Evolutionary conservation across 2,797 vertebrate genomes (phyloP), one percentile per base, ranked within the genome.

Genomic region (Caiman crocodilus): DNA sequence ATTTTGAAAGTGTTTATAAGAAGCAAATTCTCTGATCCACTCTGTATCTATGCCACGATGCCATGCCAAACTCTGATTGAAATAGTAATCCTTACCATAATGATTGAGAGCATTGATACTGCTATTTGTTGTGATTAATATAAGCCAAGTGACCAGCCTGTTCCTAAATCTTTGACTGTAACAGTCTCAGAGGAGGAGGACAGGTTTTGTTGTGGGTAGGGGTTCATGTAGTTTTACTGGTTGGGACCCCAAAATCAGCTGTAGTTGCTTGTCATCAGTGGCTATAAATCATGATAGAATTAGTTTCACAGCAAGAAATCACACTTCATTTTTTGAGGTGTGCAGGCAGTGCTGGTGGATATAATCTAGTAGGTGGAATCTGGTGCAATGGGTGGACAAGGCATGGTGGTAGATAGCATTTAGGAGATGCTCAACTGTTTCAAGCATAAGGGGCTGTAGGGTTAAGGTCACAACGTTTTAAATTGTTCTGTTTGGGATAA

Each of bases 241-340:
- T 3, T 14, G 15, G 2, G 6, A 30, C 30, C 14, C 79, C 69
- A 25, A 73, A 50, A 16, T 50, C 13, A 26, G 21, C 14, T 50
- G 23, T 14, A 71, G 21, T 23, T 18, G 16, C 11, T 61, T 65
- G 15, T 76, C 28, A 5, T 32, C 50, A 26, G 3, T 42, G 61
- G 30, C 65, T 30, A 6, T 2, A 57, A n/a, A 65, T 28, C 28
- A 50, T 35, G 28, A 35, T 5, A 0, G 60, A 15, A 17, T 30
- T 60, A 60, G 23, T 4, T 74, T 78, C 55, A 63, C 23, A 30
- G 64, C 9, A 3, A 35, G 56, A 0, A 0, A 0, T 57, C 1
- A 1, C 8, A 60, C 58, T 18, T 82, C 60, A 26, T 26, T 2
- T 60, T 73, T 57, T 15, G 11, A 55, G 60, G 4, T n/a, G 64